Evolutionary conservation across 2,888 invertebrate species (phyloP).

Genomic region (Phalangium opilio): DNA sequence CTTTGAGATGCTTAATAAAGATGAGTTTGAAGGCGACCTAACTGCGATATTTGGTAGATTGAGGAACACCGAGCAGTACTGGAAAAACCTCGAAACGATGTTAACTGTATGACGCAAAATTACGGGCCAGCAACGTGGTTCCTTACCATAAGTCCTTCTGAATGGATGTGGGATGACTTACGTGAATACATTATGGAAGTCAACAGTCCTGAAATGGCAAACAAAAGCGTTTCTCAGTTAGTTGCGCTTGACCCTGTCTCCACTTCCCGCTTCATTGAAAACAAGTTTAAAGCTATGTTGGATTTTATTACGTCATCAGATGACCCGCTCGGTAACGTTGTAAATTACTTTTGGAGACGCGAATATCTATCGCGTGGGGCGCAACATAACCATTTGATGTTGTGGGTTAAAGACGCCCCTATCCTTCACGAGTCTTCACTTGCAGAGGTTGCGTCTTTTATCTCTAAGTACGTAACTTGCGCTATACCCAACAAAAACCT

Average conservation of each 20-base stretch:
- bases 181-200: background rate
- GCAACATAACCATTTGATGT: slow-evolving; percentile 1
- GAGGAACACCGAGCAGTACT: background rate
- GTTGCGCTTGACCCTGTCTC: background rate
- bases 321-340: background rate
- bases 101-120: background rate
- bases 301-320: background rate
- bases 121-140: slow-evolving; percentile 3
- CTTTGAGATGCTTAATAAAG: slow-evolving; percentile 2
- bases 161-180: slow-evolving; percentile 2
- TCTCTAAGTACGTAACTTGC: background rate
- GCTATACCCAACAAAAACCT: background rate
- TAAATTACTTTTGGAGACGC: background rate
- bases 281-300: slow-evolving; percentile 2
- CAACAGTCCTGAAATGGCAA: background rate
- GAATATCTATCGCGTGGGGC: slow-evolving; percentile 1
- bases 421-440: background rate
- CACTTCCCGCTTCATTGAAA: background rate
- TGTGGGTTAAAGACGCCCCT: slow-evolving; percentile 1
- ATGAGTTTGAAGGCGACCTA: slow-evolving; percentile 1
- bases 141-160: slow-evolving; percentile 2
- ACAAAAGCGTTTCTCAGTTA: too few relatives aligned
- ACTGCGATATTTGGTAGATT: background rate
- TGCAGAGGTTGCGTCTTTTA: background rate
- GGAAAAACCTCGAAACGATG: background rate